A percentile compares a stretch with the other conserved stretches of the same genome.
phyloP scores from a whole-genome alignment of 2,113 vertebrate genomes.

The Scophthalmus maximus region DNA sequence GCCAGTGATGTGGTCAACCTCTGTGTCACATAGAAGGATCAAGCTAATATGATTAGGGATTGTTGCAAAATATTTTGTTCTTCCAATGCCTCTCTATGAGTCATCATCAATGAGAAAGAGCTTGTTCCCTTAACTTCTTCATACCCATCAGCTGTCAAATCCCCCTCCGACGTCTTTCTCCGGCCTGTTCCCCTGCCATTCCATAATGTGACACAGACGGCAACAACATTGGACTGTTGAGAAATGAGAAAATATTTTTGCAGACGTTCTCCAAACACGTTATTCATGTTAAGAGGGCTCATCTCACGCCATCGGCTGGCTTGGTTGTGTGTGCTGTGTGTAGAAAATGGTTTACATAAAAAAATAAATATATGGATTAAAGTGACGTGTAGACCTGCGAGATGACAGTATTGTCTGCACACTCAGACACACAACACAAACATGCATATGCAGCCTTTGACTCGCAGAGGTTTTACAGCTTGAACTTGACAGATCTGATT shows the following conservation, averaged over 20 bases:
- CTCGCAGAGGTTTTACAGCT: slow-evolving; percentile 47
- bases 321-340: background rate
- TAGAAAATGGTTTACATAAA: slow-evolving; percentile 7
- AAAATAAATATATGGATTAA: slow-evolving; percentile 23
- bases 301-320: background rate
- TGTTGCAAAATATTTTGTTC: slow-evolving; percentile 42
- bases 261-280: slow-evolving; percentile 14
- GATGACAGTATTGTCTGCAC: background rate
- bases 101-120: slow-evolving; percentile 41
- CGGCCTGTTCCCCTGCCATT: slow-evolving; percentile 24
- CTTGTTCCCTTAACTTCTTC: slow-evolving; percentile 22
- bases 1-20: slow-evolving; percentile 33
- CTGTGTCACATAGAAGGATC: slow-evolving; percentile 46
- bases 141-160: slow-evolving; percentile 80
- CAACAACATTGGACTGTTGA: slow-evolving; percentile 66
- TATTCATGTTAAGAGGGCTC: background rate
- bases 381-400: slow-evolving; percentile 1
- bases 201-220: slow-evolving; percentile 74
- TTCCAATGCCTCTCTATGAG: slow-evolving; percentile 13
- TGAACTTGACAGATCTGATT: slow-evolving; percentile 64
- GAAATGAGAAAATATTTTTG: slow-evolving; percentile 46
- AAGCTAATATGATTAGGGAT: slow-evolving; percentile 25
- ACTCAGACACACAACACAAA: slow-evolving; percentile 20
- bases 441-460: slow-evolving; percentile 32
- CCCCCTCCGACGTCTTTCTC: background rate